Base-by-base conservation (phyloP, 2,797 vertebrate species). In the Rhyacichthys aspro region DNA sequence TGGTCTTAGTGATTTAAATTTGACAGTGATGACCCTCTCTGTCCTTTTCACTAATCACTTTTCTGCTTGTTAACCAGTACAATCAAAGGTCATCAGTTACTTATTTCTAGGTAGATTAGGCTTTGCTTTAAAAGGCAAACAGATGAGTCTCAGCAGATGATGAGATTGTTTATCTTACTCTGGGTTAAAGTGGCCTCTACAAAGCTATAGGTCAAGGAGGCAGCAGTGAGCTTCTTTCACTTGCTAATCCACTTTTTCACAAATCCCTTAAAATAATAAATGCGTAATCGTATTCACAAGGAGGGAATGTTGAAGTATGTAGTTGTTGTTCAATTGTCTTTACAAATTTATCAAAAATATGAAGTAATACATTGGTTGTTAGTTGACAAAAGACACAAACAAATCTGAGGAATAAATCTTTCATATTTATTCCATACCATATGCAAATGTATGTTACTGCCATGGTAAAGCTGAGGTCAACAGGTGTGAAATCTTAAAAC, bases 371-470 rank as follows among this genome's bases (percentile, higher is more conserved):
- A n/a, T n/a, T n/a, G n/a, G n/a, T n/a, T n/a, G n/a, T n/a, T n/a
- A n/a, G n/a, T n/a, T n/a, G n/a, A n/a, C n/a, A n/a, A n/a, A n/a
- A n/a, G n/a, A n/a, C n/a, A n/a, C n/a, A 44, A 42, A 47, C 17
- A 59, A 62, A 42, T 58, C 41, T 33, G 55, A 38, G 44, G 52
- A 38, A 33, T 16, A 3, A 2, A 8, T 39, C 32, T 67, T 55
- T 67, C 47, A 50, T 66, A 36, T 61, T 76, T 76, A n/a, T 56
- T 55, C 59, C 67, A 75, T 43, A 59, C 47, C 45, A 72, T 57
- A 62, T 53, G 63, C 65, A 77, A 86, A 74, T 79, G 48, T 59
- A 74, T 79, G 81, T 66, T 70, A 72, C 78, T 83, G 76, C 72
- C 44, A 39, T 58, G 64, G 49, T 61, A 73, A 82, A 80, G 85